Evolutionary conservation across 53 echinoderm and acorn worm species (phyloP), one percentile per base, ranked within the genome.

Genomic region (Paracentrotus lividus): DNA sequence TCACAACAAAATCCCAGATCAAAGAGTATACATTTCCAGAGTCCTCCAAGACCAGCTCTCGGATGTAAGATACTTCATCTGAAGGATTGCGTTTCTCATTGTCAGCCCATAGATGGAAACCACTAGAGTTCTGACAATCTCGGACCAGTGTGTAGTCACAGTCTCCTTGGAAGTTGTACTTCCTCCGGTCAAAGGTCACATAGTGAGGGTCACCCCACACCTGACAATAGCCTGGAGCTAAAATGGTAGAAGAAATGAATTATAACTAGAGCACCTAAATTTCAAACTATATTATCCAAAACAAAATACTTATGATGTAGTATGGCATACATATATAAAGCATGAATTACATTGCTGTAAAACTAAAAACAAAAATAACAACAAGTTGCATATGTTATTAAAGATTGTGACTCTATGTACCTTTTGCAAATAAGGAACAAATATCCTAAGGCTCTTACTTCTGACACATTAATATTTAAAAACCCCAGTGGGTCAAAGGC

Each of bases 141-240:
- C 88, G 92, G 2, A 94, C 88, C 64, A 96, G 27, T 88, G 93
- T 94, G 87, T 96, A 96, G 88, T 93, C 90, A 77, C 96, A 96
- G 23, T 94, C 96, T 16, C 96, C 96, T 78, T 96, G 94, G 93
- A 96, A 96, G 93, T 93, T 76, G 94, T 96, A 97, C 67, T 85
- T 81, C 15, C 59, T 56, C n/a, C 85, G 84, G 76, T 96, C 96
- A 36, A 94, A 96, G 54, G 96, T 96, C 84, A 90, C 38, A 85
- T 94, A 96, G 76, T 96, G 96, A 8, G 94, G 93, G 16, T 93
- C 90, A 88, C 94, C 15, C 94, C 94, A 86, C 1, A 86, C 47
- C 56, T 86, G 86, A 86, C 53, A 86, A 13, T 64, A 45, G 1
- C 81, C 81, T n/a, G 81, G 47, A 81, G 81, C 81, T 81, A 2